Conservation (phyloP, 2,888 invertebrate genomes). For the Cabera pusaria region DNA sequence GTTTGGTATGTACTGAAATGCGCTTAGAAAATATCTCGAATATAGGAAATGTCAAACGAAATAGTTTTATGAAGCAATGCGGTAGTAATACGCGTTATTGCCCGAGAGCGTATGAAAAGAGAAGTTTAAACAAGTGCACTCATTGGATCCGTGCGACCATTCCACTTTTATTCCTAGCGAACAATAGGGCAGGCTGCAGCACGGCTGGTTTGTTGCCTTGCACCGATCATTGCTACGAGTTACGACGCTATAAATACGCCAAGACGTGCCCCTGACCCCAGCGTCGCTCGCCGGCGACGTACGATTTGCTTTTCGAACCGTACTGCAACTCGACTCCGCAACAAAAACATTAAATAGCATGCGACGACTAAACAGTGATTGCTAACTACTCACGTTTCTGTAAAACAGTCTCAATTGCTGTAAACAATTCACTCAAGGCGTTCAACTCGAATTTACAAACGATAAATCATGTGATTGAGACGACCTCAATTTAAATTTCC, state of each 20-base stretch:
- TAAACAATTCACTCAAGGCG: slow-evolving; percentile 33
- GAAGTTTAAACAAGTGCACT: slow-evolving; percentile 64
- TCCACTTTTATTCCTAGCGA: slow-evolving; percentile 70
- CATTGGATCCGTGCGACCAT: slow-evolving; percentile 55
- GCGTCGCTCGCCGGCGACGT: slow-evolving; percentile 52
- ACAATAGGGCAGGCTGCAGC: slow-evolving; percentile 69
- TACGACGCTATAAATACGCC: slow-evolving; percentile 77
- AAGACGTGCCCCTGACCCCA: slow-evolving; percentile 74
- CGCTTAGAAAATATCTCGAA: slow-evolving; percentile 29
- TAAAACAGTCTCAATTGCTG: slow-evolving; percentile 31
- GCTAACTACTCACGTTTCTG: slow-evolving; percentile 26
- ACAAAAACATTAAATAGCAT: slow-evolving; percentile 21
- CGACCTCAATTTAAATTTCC: slow-evolving; percentile 30
- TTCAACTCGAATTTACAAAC: slow-evolving; percentile 33
- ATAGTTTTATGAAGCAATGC: slow-evolving; percentile 53
- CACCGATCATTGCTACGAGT: slow-evolving; percentile 72
- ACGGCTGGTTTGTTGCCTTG: slow-evolving; percentile 61
- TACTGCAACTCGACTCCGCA: slow-evolving; percentile 14
- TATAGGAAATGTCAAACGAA: slow-evolving; percentile 44
- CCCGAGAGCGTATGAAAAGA: slow-evolving; percentile 45
- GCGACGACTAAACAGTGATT: slow-evolving; percentile 8
- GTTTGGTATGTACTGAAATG: no score
- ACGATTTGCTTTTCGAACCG: slow-evolving; percentile 27
- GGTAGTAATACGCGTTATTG: slow-evolving; percentile 59
- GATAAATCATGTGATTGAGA: slow-evolving; percentile 35